Conservation (phyloP, 2,113 vertebrate species). For the Prionailurus viverrinus region DNA sequence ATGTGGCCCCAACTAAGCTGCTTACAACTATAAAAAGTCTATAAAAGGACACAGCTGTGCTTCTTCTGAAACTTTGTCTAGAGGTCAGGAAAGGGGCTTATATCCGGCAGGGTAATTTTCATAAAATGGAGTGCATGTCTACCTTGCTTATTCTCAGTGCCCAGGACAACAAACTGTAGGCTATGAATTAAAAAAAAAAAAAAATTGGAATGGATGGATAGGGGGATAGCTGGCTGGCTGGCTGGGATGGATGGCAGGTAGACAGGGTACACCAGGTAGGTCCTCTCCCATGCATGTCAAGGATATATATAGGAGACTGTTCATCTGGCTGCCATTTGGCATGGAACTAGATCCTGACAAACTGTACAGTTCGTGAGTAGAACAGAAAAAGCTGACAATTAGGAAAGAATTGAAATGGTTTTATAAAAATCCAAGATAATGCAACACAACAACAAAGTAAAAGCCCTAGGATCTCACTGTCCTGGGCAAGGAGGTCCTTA, state of each 20-base stretch:
- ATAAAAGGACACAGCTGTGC: not conserved
- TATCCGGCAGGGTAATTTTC: not conserved
- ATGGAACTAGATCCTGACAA: not conserved
- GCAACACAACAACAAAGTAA: not conserved
- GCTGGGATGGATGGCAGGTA: not conserved
- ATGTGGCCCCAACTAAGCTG: not conserved
- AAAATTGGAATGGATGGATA: not conserved
- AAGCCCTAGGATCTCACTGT: not conserved
- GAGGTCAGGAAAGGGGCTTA: not conserved
- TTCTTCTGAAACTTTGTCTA: slow-evolving; percentile 17
- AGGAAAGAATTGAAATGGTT: not conserved
- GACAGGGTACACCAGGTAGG: not conserved
- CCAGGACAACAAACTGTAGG: not conserved
- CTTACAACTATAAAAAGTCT: not conserved
- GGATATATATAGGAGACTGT: not conserved
- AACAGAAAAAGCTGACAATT: not conserved
- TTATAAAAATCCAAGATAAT: slow-evolving; percentile 3
- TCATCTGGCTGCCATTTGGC: not conserved
- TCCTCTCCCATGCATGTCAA: not conserved
- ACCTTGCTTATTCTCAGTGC: not conserved
- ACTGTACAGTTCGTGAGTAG: not conserved
- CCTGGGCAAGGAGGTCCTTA: not conserved
- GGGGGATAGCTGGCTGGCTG: not conserved
- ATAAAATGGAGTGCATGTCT: not conserved
- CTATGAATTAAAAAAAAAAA: not conserved